Percentiles rank a stretch among this genome's conserved stretches.
phyloP scores from a whole-genome alignment of 2,797 vertebrate species.

The Onychomys leucogaster region DNA sequence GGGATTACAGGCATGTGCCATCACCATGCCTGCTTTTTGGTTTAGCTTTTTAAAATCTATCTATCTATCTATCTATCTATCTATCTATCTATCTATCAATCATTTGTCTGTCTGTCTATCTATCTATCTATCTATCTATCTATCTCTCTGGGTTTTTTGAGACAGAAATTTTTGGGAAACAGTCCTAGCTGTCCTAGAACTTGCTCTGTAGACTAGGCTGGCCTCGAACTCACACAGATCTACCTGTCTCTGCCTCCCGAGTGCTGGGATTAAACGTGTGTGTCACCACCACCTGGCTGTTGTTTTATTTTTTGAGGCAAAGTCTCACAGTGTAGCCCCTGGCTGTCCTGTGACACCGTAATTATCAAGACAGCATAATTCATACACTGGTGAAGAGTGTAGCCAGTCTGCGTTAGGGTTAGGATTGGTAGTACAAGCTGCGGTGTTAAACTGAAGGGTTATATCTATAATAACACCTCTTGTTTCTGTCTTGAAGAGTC shows the following conservation, averaged over 20 bases:
- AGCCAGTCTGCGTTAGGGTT: not conserved
- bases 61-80: no score
- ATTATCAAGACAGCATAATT: not conserved
- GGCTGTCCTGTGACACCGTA: no score
- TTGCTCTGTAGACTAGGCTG: not conserved
- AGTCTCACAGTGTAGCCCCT: no score
- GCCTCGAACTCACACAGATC: not conserved
- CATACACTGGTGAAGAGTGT: not conserved
- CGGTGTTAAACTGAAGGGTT: conserved; percentile 9
- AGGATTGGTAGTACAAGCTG: not conserved
- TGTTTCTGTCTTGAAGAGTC: conserved; percentile 89
- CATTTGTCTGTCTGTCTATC: no score
- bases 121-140: no score
- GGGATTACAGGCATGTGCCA: not conserved
- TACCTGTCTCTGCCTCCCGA: not conserved
- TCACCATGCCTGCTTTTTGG: not conserved
- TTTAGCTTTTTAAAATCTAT: no score
- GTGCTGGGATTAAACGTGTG: not conserved
- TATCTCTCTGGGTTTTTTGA: not conserved
- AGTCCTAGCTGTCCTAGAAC: not conserved
- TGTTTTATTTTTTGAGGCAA: no score
- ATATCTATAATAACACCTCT: not conserved
- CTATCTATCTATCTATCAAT: no score
- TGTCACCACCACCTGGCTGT: not conserved
- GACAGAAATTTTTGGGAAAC: not conserved